These are phyloP conservation scores for Zaprionus vittiger DNA, from an alignment of 1,140 invertebrate species.

Conservation along the genomic window DNA sequence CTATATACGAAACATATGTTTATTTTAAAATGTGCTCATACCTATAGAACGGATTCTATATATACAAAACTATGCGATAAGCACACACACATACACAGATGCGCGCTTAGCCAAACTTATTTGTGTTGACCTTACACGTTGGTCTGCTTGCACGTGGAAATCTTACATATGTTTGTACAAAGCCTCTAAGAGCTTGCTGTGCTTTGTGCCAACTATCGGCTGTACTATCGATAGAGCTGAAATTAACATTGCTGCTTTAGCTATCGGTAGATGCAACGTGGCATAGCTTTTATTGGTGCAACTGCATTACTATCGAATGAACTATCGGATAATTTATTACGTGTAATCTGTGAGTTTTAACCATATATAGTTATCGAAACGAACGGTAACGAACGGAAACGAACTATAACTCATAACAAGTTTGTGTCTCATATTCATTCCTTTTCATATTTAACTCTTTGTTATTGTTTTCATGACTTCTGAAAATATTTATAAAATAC, in stretches of 20 bases:
- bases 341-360: not conserved
- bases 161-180: conserved; percentile 21
- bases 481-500: not conserved
- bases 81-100: conserved; percentile 10
- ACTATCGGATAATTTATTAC: not conserved
- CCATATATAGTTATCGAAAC: not conserved
- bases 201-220: not conserved
- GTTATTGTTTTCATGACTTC: not conserved
- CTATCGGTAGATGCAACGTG: not conserved
- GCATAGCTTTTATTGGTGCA: not conserved
- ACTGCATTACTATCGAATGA: not conserved
- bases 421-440: not conserved
- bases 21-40: conserved; percentile 29
- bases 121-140: conserved; percentile 51
- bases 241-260: not conserved
- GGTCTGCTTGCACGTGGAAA: conserved; percentile 45
- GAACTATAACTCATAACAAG: not conserved
- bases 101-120: conserved; percentile 36
- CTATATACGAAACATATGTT: conserved; percentile 19
- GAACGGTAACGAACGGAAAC: not conserved
- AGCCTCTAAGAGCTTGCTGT: conserved; percentile 19
- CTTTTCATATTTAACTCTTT: not conserved
- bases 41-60: conserved; percentile 21
- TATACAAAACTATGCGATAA: conserved; percentile 3
- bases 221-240: not conserved